Evolutionary conservation across 37 sponge, comb jelly and placozoan genomes (phyloP), one percentile per base, ranked within the genome.

Genomic region (Chondrosia reniformis): DNA sequence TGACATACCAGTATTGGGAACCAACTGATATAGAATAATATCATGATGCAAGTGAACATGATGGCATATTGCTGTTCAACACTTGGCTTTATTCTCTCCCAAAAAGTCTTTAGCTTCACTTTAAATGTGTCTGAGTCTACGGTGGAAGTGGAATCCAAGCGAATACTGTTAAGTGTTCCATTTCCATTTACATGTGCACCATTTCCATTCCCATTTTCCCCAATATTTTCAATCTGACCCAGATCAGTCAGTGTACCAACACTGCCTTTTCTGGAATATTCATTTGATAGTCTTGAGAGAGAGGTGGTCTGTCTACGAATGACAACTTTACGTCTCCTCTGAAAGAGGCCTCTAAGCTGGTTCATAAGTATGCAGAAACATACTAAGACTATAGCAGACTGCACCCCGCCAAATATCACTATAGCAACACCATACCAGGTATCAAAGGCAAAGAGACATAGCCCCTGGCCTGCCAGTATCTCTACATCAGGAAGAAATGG

Each of bases 11-110:
- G 80, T 45, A 80, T 81, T 43, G 89, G 83, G 6, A 80, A 69
- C 89, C 93, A 88, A 74, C 80, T 88, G 72, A 83, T 24, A 74
- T 88, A 92, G 81, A 92, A 88, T 10, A 88, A 59, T 17, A 81
- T 31, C 17, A 83, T 72, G 17, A 88, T 85, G 9, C 74, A 57
- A 61, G 88, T 80, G 64, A 92, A 82, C 93, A 88, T 92, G 25
- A 85, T 30, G 4, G 77, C 86, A 75, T 88, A 92, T 82, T 91
- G 88, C 2, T 84, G 81, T 82, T 91, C 92, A 33, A 81, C 72
- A 0, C 88, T 78, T 9, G 84, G 77, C 74, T 85, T 86, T 28
- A 92, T 71, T 76, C 78, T 83, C 63, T 90, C 87, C 1, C 39
- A 13, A 1, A 40, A 39, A 41, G 74, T 78, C 67, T 83, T 85